Evolutionary conservation across 92 coral and sea anemone species (phyloP), one percentile per base, ranked within the genome.

Genomic region (Zoanthus solanderi): DNA sequence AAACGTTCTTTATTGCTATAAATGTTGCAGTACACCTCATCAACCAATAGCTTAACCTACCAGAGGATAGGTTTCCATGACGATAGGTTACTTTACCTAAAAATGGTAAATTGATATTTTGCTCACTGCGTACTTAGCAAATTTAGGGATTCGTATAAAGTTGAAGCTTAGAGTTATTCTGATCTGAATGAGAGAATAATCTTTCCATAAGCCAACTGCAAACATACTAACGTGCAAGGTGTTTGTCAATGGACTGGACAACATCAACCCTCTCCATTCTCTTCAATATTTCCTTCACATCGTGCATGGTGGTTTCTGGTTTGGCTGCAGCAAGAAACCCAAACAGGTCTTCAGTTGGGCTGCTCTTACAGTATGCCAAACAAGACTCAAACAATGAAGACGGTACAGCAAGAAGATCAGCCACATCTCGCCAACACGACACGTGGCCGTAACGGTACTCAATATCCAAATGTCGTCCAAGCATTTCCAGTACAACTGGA

Each of bases 371-470:
- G 90, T 84, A 89, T 4, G 88, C 73, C 30, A 81, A 52, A 83
- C 96, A 95, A 75, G 93, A 89, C 37, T 93, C 92, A 50, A 90
- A 93, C 3, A 87, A 88, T 44, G 90, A 92, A 8, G 89, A 91
- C 10, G 98, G 94, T 16, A 95, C 91, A 17, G 89, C 98, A n/a
- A 95, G 87, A 63, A 95, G 84, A 32, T 93, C 89, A 0, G 95
- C 98, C 82, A 95, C 88, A 87, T 95, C 98, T 58, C 94, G 92
- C 98, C 98, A 95, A 84, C 96, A 91, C 0, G 98, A 92, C 14
- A 95, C 89, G 45, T 88, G 89, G 29, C 98, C 96, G 87, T 91
- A 79, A 5, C 90, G 98, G 93, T 95, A 93, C 52, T 95, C 98
- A 11, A 92, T 95, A 88, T 95, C 96, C 87, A 95, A 87, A 74